A percentile compares a stretch with the other conserved stretches of the same genome.
These are phyloP conservation scores for Crepidodera aurea DNA, from an alignment of 2,888 invertebrate species.

Conservation along the genomic window DNA sequence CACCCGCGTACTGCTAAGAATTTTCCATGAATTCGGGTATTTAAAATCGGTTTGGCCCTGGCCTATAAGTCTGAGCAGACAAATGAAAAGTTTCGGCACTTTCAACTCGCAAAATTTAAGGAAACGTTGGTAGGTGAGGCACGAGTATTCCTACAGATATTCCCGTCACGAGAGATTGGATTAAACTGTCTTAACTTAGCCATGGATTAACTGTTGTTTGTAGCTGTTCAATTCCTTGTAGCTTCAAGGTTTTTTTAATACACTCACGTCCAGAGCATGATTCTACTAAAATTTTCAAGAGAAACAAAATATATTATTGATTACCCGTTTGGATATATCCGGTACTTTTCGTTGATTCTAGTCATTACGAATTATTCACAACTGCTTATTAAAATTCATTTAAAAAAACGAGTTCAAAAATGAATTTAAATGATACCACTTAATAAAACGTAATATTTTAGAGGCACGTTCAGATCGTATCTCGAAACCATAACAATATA, in stretches of 20 bases:
- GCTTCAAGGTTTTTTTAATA: constrained; percentile 41
- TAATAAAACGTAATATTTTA: neutral
- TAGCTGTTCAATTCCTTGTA: constrained; percentile 42
- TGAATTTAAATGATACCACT: neutral
- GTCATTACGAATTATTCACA: too few species aligned
- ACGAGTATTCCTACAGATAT: constrained; percentile 19
- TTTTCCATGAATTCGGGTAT: too few species aligned
- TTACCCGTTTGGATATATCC: too few species aligned
- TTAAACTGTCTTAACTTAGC: constrained; percentile 33
- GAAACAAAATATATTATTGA: too few species aligned
- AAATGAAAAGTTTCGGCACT: constrained; percentile 1
- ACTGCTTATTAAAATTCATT: neutral
- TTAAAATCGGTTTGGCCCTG: too few species aligned
- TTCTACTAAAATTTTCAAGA: too few species aligned
- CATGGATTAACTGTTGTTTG: constrained; percentile 46
- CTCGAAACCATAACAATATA: constrained; percentile 7
- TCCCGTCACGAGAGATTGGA: constrained; percentile 29
- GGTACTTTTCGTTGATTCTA: too few species aligned
- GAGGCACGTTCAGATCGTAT: neutral
- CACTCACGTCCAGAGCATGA: constrained; percentile 42
- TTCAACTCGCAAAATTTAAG: neutral
- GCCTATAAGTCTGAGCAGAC: too few species aligned
- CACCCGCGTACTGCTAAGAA: too few species aligned
- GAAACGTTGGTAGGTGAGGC: constrained; percentile 1
- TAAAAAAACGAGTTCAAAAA: neutral